Percentiles rank a stretch among this genome's conserved stretches.
phyloP scores from a whole-genome alignment of 2,888 invertebrate genomes.

The Steinernema hermaphroditum region DNA sequence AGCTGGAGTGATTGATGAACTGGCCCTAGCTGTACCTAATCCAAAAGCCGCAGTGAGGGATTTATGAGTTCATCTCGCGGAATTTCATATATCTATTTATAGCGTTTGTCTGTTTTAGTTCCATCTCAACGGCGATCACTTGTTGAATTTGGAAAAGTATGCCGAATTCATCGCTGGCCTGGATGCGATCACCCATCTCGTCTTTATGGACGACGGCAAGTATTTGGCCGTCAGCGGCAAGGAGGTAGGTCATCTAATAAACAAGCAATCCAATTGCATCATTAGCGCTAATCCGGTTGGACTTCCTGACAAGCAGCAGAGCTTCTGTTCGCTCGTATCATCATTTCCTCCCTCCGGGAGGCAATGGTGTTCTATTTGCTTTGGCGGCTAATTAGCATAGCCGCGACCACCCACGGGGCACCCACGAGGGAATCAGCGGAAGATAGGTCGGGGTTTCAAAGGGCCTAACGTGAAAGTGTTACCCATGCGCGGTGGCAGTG shows the following conservation, averaged over 20 bases:
- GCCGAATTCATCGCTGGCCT: constrained; percentile 43
- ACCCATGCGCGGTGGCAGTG: constrained; percentile 21
- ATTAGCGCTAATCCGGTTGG: constrained; percentile 28
- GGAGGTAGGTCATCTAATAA: constrained; percentile 39
- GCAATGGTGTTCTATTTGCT: constrained; percentile 27
- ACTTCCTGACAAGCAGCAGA: not conserved
- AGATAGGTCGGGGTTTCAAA: not conserved
- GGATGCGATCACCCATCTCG: constrained; percentile 40
- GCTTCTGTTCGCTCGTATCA: constrained; percentile 29
- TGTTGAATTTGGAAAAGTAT: constrained; percentile 36
- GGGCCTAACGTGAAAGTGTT: not conserved
- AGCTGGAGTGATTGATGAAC: constrained; percentile 29
- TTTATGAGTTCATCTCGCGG: not conserved
- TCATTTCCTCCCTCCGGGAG: constrained; percentile 24
- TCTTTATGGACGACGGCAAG: constrained; percentile 40
- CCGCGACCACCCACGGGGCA: constrained; percentile 7
- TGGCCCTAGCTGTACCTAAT: constrained; percentile 16
- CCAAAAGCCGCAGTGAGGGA: not conserved
- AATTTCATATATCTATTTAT: not conserved
- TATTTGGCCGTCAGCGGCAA: constrained; percentile 41
- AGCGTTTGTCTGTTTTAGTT: constrained; percentile 40
- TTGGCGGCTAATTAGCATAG: constrained; percentile 30
- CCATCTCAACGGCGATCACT: constrained; percentile 39
- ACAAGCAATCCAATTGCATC: constrained; percentile 17
- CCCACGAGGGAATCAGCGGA: not conserved